Evolutionary conservation across 2,888 invertebrate genomes (phyloP).

Genomic region (Sarcophaga variegata): DNA sequence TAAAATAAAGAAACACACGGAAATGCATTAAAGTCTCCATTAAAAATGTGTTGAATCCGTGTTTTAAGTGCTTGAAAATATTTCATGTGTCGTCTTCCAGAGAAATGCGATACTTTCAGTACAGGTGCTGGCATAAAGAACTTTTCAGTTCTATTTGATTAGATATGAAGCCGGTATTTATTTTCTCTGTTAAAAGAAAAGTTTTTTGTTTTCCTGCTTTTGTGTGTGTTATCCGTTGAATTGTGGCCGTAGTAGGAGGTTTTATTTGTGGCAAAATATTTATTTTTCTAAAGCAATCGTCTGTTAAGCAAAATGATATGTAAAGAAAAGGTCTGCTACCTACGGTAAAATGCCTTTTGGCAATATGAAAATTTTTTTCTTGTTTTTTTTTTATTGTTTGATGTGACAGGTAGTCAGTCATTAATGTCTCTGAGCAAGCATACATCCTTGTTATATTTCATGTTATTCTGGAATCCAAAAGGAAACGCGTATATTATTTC

Average conservation of each 20-base stretch:
- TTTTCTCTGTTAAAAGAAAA: neutral
- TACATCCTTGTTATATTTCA: neutral
- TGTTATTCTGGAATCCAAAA: neutral
- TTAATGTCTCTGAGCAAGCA: neutral
- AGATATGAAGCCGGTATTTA: conserved; percentile 24
- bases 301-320: neutral
- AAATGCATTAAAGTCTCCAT: conserved; percentile 61
- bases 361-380: neutral
- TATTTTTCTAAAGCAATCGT: conserved; percentile 44
- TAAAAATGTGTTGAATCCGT: conserved; percentile 30
- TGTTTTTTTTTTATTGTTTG: conserved; percentile 2
- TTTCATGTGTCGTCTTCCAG: neutral
- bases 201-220: conserved; percentile 16
- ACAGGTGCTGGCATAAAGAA: conserved; percentile 55
- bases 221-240: neutral
- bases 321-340: conserved; percentile 26
- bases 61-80: conserved; percentile 12
- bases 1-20: conserved; percentile 39
- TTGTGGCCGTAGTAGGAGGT: conserved; percentile 24
- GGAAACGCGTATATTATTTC: neutral
- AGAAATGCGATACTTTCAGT: conserved; percentile 57
- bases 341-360: neutral
- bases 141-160: conserved; percentile 47
- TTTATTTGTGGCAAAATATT: conserved; percentile 68
- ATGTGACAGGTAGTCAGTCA: conserved; percentile 35